phyloP scores from a whole-genome alignment of 1,140 invertebrate species.

The Prorops nasuta region DNA sequence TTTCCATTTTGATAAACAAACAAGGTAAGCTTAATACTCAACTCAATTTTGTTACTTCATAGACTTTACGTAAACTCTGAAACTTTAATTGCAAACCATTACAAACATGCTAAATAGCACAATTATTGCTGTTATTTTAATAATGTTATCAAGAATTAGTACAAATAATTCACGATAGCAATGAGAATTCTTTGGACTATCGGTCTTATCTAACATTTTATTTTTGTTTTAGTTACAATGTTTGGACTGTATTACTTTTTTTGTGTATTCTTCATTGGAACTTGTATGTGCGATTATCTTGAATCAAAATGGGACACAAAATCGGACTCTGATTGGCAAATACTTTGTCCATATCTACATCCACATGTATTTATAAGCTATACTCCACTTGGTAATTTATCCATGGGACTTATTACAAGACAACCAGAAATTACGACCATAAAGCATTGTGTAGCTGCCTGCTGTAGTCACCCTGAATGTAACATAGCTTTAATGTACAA shows the following conservation, averaged over 20 bases:
- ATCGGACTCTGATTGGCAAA: constrained; percentile 39
- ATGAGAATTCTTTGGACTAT: too few species aligned
- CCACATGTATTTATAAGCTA: constrained; percentile 43
- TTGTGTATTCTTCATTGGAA: constrained; percentile 33
- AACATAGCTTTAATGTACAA: constrained; percentile 79
- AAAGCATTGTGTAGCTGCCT: constrained; percentile 69
- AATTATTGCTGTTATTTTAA: too few species aligned
- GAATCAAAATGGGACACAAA: constrained; percentile 33
- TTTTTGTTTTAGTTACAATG: constrained; percentile 42
- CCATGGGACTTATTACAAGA: constrained; percentile 63
- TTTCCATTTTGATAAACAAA: too few species aligned
- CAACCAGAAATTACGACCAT: constrained; percentile 57
- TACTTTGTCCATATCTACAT: constrained; percentile 44
- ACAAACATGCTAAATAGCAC: too few species aligned
- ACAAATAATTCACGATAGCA: too few species aligned
- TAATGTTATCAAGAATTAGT: neutral
- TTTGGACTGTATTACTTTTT: constrained; percentile 26
- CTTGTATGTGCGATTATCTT: constrained; percentile 31
- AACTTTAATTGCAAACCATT: too few species aligned
- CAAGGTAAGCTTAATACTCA: too few species aligned
- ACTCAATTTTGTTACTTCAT: too few species aligned
- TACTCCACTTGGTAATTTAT: constrained; percentile 58
- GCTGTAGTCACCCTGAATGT: constrained; percentile 68
- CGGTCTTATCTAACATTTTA: too few species aligned
- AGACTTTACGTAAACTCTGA: too few species aligned